phyloP scores from a whole-genome alignment of 2,888 invertebrate species.

The Dromius quadrimaculatus region DNA sequence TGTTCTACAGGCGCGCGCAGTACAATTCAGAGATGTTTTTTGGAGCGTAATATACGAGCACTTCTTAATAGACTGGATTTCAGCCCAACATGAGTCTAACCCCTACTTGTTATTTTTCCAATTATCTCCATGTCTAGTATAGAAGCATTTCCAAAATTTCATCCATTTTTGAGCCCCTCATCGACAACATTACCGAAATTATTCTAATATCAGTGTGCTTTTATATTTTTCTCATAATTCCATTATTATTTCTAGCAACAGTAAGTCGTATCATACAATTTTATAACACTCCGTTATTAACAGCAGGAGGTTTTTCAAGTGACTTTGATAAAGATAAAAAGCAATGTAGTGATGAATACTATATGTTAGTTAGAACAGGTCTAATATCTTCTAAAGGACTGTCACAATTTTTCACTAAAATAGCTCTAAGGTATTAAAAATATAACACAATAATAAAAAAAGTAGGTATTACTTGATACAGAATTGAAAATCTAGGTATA shows the following conservation, averaged over 20 bases:
- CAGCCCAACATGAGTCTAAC: too few relatives aligned
- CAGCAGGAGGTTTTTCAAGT: conserved; percentile 83
- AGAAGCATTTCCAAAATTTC: too few relatives aligned
- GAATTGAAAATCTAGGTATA: conserved; percentile 69
- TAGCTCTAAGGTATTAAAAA: conserved; percentile 76
- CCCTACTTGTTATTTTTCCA: too few relatives aligned
- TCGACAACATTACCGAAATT: too few relatives aligned
- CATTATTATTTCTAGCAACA: conserved; percentile 82
- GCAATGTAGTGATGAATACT: conserved; percentile 79
- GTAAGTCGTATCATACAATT: conserved; percentile 85
- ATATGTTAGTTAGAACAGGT: conserved; percentile 82
- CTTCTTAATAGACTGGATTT: too few relatives aligned
- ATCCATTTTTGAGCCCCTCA: too few relatives aligned
- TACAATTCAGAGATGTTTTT: too few relatives aligned
- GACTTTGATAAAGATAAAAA: conserved; percentile 82
- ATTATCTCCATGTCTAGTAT: too few relatives aligned
- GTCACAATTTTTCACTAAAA: conserved; percentile 76
- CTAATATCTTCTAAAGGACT: conserved; percentile 80
- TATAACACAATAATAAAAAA: background rate
- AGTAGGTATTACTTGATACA: background rate
- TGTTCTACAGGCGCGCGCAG: too few relatives aligned
- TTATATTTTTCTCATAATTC: background rate
- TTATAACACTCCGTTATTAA: conserved; percentile 81
- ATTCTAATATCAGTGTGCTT: too few relatives aligned
- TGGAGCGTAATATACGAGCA: too few relatives aligned